Conservation (phyloP, 2,888 invertebrate genomes). For the Tortricodes alternella region DNA sequence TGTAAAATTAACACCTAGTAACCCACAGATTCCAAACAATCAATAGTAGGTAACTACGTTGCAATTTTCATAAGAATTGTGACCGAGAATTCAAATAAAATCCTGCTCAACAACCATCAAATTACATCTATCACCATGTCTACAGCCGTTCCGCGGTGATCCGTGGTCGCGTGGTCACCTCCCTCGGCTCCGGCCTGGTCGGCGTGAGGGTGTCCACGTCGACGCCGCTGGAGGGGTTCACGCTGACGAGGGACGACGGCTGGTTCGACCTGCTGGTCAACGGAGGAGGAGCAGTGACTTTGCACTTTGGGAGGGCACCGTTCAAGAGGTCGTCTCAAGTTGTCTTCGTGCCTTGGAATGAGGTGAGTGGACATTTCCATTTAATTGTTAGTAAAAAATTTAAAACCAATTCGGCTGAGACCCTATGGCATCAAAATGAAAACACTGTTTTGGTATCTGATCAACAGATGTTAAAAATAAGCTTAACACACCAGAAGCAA, state of each 20-base stretch:
- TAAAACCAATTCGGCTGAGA: conserved; percentile 19
- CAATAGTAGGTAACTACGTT: too few relatives aligned
- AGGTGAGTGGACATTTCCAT: conserved; percentile 76
- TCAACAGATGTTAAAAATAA: too few relatives aligned
- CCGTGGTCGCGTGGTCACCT: conserved; percentile 95
- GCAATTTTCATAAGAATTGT: too few relatives aligned
- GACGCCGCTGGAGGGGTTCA: conserved; percentile 97
- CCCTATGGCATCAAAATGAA: conserved; percentile 35
- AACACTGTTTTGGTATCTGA: too few relatives aligned
- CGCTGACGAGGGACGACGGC: conserved; percentile 94
- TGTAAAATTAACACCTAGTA: too few relatives aligned
- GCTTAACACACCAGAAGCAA: too few relatives aligned
- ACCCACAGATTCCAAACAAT: too few relatives aligned
- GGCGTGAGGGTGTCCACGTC: conserved; percentile 98
- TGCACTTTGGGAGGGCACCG: conserved; percentile 96
- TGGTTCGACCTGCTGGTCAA: conserved; percentile 99
- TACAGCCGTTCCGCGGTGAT: conserved; percentile 98
- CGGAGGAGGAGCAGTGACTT: conserved; percentile 98
- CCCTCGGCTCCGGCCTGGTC: conserved; percentile 95
- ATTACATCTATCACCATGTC: too few relatives aligned
- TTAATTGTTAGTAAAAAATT: not conserved
- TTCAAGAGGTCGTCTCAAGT: conserved; percentile 94
- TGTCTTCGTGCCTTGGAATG: conserved; percentile 98
- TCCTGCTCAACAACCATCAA: too few relatives aligned
- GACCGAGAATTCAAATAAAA: too few relatives aligned